Evolutionary conservation across 2,797 vertebrate genomes (phyloP), one percentile per base, ranked within the genome.

Genomic region (Rhynchonycteris naso): DNA sequence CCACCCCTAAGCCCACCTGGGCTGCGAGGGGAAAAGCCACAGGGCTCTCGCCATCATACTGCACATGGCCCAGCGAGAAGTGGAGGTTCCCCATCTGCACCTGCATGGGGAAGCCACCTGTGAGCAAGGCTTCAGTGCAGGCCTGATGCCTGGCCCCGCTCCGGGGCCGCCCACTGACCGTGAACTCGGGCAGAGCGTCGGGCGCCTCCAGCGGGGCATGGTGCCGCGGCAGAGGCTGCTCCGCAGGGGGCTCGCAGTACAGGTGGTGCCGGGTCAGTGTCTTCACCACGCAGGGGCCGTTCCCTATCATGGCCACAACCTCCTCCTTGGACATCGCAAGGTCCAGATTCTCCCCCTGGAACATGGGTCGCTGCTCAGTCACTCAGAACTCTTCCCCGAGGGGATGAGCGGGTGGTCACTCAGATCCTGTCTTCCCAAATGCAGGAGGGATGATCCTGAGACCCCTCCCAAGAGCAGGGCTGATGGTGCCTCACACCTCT

Each of bases 291-390:
- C 99, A 99, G 93, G 99, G 97, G 0, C 99, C 99, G 2, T 99
- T 99, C 30, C 99, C 99, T 16, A 99, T 99, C 98, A 99, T 98
- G 72, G 99, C 99, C 95, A 99, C 98, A 95, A 99, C 99, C 98
- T 99, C 99, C 22, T 99, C 99, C 98, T 99, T 99, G 47, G 98
- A 99, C 96, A 99, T 99, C 7, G 99, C 99, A 81, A 99, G 98
- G 97, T 99, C 99, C 97, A 99, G 97, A 97, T 99, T 99, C 94
- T 99, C 99, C 0, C 99, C 99, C 99, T 99, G 97, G 86, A 97
- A 98, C 26, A 96, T 16, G 1, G 38, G 50, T 72, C 33, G 87
- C 63, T 65, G 14, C 47, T 13, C 2, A 1, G 21, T 90, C 59
- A 93, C 26, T 28, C 0, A 6, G 43, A 88, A 61, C 63, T 24